A percentile compares a stretch with the other conserved stretches of the same genome.
These are phyloP conservation scores for Alexandromys oeconomus DNA, from an alignment of 2,797 vertebrate species.

Conservation along the genomic window DNA sequence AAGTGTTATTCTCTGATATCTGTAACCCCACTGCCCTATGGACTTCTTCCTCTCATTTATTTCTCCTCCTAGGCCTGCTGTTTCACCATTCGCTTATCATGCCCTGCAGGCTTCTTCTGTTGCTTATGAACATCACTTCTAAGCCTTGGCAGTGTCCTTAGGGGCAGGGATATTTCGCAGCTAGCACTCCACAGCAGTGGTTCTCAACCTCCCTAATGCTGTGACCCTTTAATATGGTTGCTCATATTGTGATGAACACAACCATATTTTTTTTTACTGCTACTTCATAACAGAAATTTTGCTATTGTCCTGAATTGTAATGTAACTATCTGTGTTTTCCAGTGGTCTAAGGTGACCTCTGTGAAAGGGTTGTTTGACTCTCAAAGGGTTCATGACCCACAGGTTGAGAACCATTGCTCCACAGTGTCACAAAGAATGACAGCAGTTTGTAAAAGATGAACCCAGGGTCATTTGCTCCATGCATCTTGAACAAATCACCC, in stretches of 20 bases:
- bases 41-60: neutral
- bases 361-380: neutral
- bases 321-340: neutral
- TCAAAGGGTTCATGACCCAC: neutral
- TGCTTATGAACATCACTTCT: neutral
- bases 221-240: neutral
- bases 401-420: neutral
- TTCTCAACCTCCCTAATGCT: neutral
- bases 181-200: neutral
- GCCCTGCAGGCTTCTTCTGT: neutral
- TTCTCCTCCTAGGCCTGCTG: neutral
- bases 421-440: neutral
- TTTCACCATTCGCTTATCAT: neutral
- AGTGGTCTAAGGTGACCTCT: neutral
- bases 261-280: neutral
- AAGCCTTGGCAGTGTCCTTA: neutral
- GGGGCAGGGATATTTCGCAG: neutral
- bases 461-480: neutral
- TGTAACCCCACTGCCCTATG: fast-evolving
- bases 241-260: neutral
- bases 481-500: neutral
- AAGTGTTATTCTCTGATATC: neutral
- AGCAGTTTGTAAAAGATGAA: neutral
- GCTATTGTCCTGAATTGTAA: neutral
- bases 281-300: neutral